A percentile compares a stretch with the other conserved stretches of the same genome.
Conservation (phyloP, 2,113 vertebrate genomes). For the Dasypus novemcinctus region DNA sequence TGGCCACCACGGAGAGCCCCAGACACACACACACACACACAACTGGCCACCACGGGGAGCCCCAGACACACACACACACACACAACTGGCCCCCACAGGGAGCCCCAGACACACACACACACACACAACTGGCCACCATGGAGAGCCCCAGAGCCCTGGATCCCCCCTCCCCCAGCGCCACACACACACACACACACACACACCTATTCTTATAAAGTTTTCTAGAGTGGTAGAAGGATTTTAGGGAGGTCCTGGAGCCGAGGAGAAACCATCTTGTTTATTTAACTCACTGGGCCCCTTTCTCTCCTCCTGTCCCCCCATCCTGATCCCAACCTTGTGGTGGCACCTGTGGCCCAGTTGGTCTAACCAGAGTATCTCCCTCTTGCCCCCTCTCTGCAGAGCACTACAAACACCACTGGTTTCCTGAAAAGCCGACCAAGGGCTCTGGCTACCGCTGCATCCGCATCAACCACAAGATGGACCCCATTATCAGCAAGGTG, state of each 20-base stretch:
- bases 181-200: neutral
- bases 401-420: slow-evolving; percentile 92
- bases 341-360: neutral
- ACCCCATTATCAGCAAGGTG: slow-evolving; percentile 88
- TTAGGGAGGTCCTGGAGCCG: neutral
- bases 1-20: too few relatives aligned
- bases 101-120: too few relatives aligned
- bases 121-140: neutral
- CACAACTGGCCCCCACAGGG: too few relatives aligned
- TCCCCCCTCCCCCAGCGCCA: neutral
- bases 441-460: slow-evolving; percentile 93
- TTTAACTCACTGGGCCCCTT: neutral
- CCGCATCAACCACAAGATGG: slow-evolving; percentile 91
- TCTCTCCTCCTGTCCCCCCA: neutral
- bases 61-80: too few relatives aligned
- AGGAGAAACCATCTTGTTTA: neutral
- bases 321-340: neutral
- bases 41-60: too few relatives aligned
- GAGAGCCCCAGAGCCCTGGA: too few relatives aligned
- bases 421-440: slow-evolving; percentile 89
- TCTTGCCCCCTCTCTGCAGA: slow-evolving; percentile 76
- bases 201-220: neutral
- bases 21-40: too few relatives aligned
- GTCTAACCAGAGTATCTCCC: neutral
- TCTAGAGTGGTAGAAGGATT: neutral